These are phyloP conservation scores for Drosophila sechellia DNA, from an alignment of 1,140 invertebrate species.

Conservation along the genomic window DNA sequence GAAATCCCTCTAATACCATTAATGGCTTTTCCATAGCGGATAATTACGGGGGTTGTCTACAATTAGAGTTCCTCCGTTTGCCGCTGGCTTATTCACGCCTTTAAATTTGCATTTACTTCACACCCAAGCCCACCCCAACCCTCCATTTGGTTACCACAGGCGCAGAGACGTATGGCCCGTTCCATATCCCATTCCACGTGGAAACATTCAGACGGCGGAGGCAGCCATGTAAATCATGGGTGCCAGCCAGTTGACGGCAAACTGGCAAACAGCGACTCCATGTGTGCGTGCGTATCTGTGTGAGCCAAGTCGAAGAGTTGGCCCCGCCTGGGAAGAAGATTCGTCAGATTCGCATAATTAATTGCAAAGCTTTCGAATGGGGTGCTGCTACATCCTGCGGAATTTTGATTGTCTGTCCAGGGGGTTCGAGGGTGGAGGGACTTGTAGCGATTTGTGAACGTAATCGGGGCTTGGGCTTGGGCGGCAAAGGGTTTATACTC, in stretches of 20 bases:
- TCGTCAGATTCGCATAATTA: conserved; percentile 84
- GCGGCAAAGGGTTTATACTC: conserved; percentile 11
- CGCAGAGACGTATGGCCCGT: conserved; percentile 25
- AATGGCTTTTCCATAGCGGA: conserved; percentile 83
- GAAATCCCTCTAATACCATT: conserved; percentile 75
- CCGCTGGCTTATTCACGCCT: conserved; percentile 79
- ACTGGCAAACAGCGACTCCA: conserved; percentile 54
- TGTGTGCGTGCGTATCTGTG: conserved; percentile 31
- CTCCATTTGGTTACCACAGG: conserved; percentile 24
- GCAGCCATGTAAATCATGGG: conserved; percentile 78
- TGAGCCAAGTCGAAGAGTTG: conserved; percentile 75
- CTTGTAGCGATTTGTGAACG: conserved; percentile 80
- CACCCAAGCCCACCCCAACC: not conserved
- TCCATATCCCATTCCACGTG: conserved; percentile 11
- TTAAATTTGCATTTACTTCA: conserved; percentile 78
- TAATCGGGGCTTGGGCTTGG: conserved; percentile 53
- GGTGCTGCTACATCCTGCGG: conserved; percentile 49
- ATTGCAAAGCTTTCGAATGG: conserved; percentile 74
- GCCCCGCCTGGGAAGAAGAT: conserved; percentile 67
- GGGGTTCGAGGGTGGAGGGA: not conserved
- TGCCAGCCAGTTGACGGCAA: conserved; percentile 74
- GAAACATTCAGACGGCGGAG: conserved; percentile 39
- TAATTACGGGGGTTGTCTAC: conserved; percentile 82
- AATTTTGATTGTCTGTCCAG: conserved; percentile 77
- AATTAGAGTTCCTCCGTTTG: conserved; percentile 69